Evolutionary conservation across 2,888 invertebrate species (phyloP).

Genomic region (Diaphora mendica): DNA sequence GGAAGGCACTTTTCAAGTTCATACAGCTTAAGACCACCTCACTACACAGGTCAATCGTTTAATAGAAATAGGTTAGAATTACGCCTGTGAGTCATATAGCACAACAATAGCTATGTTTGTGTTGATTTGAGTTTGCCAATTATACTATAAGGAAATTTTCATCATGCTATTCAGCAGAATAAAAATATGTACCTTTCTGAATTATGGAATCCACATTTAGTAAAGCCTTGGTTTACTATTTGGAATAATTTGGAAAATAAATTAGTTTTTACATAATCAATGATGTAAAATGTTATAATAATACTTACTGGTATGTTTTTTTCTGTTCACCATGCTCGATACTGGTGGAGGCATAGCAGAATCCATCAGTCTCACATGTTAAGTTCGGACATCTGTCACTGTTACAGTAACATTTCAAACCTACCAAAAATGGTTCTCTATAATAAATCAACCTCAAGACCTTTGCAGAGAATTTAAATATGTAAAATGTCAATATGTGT

Average conservation of each 20-base stretch:
- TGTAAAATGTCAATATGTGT: neutral
- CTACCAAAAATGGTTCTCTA: constrained; percentile 69
- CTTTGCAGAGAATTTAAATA: neutral
- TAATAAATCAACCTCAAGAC: neutral
- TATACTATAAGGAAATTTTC: constrained; percentile 34
- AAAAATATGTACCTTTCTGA: constrained; percentile 59
- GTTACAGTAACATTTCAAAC: constrained; percentile 95
- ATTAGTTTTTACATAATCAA: neutral
- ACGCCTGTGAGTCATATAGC: constrained; percentile 48
- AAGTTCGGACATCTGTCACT: constrained; percentile 91
- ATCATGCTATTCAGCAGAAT: constrained; percentile 28
- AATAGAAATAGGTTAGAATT: constrained; percentile 72
- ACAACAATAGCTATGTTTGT: constrained; percentile 60
- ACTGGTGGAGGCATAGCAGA: constrained; percentile 93
- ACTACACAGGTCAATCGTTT: constrained; percentile 76
- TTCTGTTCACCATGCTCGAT: constrained; percentile 87
- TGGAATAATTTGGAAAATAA: constrained; percentile 18
- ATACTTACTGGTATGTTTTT: constrained; percentile 92
- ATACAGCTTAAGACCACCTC: constrained; percentile 86
- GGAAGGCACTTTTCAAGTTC: constrained; percentile 81
- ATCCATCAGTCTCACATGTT: constrained; percentile 95
- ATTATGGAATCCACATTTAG: constrained; percentile 10
- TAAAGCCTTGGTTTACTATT: constrained; percentile 28
- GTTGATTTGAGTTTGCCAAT: constrained; percentile 79
- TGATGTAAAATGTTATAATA: constrained; percentile 14